Evolutionary conservation across 2,888 invertebrate genomes (phyloP).

Genomic region (Rhimphoctona megacephalus): DNA sequence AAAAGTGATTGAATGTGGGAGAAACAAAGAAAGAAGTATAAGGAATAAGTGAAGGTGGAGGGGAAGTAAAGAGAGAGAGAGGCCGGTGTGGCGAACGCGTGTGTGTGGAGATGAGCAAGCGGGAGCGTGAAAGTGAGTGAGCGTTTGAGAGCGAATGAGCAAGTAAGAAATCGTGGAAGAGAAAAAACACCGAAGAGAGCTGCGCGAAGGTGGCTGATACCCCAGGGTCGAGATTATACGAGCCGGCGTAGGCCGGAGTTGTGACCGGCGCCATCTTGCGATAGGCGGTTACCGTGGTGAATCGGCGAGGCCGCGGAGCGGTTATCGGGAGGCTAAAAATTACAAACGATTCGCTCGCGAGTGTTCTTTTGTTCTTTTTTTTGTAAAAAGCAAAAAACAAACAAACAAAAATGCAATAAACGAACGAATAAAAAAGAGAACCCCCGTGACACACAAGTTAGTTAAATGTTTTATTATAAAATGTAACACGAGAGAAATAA

Average conservation of each 20-base stretch:
- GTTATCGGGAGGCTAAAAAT: constrained; percentile 83
- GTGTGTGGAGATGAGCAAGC: constrained; percentile 32
- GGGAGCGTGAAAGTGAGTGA: constrained; percentile 25
- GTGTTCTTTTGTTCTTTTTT: constrained; percentile 54
- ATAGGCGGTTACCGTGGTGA: constrained; percentile 89
- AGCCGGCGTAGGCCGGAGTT: constrained; percentile 70
- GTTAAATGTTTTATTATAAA: constrained; percentile 15
- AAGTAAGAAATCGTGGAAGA: constrained; percentile 47
- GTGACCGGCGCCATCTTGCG: constrained; percentile 89
- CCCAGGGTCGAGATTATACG: constrained; percentile 63
- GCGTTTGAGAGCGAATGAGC: constrained; percentile 12
- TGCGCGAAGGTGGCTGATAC: constrained; percentile 49
- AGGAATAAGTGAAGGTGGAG: background rate
- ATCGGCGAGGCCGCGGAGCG: constrained; percentile 70
- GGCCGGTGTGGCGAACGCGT: constrained; percentile 41
- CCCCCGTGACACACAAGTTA: constrained; percentile 29
- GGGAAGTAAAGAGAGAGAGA: background rate
- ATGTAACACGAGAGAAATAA: constrained; percentile 17
- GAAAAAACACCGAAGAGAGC: constrained; percentile 40
- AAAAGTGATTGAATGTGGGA: constrained; percentile 22
- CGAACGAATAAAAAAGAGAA: constrained; percentile 23
- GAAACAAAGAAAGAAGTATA: constrained; percentile 1
- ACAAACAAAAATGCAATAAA: constrained; percentile 1
- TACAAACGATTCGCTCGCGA: constrained; percentile 70
- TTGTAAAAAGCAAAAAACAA: background rate